Evolutionary conservation across 2,797 vertebrate species (phyloP).

Genomic region (Parambassis ranga): DNA sequence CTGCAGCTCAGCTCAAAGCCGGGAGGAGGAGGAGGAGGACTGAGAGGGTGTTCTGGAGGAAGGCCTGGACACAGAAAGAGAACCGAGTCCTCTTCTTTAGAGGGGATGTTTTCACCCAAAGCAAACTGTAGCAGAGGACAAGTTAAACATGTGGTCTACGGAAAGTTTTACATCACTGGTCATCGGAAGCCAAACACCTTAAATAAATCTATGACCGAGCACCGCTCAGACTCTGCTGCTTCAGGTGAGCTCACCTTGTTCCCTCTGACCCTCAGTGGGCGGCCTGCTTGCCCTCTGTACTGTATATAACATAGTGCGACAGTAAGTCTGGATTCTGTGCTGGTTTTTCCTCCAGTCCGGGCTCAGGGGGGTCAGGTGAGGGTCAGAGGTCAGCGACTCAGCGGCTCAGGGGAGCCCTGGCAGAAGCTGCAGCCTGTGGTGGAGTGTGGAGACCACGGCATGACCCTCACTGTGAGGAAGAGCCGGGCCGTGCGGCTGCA

Average conservation of each 20-base stretch:
- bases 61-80: neutral
- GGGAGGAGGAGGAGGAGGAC: neutral
- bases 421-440: conserved; percentile 63
- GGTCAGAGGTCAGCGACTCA: conserved; percentile 2
- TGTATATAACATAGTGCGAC: neutral
- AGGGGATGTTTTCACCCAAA: fast-evolving
- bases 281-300: too few species aligned
- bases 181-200: neutral
- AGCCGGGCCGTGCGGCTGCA: conserved; percentile 48
- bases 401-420: conserved; percentile 43
- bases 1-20: neutral
- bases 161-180: conserved; percentile 38
- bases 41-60: too few species aligned
- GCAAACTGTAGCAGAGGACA: conserved; percentile 25
- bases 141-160: neutral
- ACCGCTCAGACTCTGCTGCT: conserved; percentile 23
- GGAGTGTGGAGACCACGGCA: conserved; percentile 59
- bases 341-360: conserved; percentile 4
- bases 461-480: conserved; percentile 64
- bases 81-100: neutral
- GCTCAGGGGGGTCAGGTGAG: neutral
- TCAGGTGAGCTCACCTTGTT: conserved; percentile 32
- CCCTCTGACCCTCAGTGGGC: neutral
- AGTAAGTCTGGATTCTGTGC: neutral
- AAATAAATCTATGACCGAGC: neutral